Evolutionary conservation across 2,888 invertebrate genomes (phyloP), one percentile per base, ranked within the genome.

Genomic region (Quadroppia sp.): DNA sequence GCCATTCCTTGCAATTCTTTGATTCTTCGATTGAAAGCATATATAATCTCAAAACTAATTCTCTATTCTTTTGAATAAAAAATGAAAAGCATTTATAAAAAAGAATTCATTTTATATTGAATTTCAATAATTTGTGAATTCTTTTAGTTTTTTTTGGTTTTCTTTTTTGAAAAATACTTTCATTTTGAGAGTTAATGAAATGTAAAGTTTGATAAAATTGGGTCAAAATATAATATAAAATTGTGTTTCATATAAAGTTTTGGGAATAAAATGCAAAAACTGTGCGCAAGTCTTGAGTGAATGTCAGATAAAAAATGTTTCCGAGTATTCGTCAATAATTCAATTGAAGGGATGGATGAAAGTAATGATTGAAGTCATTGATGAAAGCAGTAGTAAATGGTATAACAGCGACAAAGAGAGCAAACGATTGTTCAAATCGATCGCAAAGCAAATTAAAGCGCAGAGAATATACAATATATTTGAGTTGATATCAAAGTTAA

Each of bases 311-410:
- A 69, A 25, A 15, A 20, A 20, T 36, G 17, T 64, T 69, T 42
- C 69, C 45, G 45, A 69, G 69, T 64, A 64, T 64, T 69, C 45
- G 25, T 69, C 69, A 69, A 69, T 69, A 69, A 69, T 69, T 69
- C 69, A 69, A 69, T 69, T 45, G 69, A 67, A 67, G 67, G 69
- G 36, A 64, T 36, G 45, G 59, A 59, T 59, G 69, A 3, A 45
- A 45, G 25, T 42, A 69, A 69, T 69, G 25, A 69, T 45, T 23
- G 28, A 69, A 69, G 15, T 20, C 67, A 42, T 69, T 42, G 69
- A 69, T 69, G 25, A 69, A 69, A 64, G 45, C 45, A 69, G 15
- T 25, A 45, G 45, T 42, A 45, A 36, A 67, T 40, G 40, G n/a
- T n/a, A 45, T 67, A 69, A 2, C 3, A 45, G 25, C 25, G 42